Evolutionary conservation across 2,888 invertebrate genomes (phyloP).

Genomic region (Sarcophaga caerulescens): DNA sequence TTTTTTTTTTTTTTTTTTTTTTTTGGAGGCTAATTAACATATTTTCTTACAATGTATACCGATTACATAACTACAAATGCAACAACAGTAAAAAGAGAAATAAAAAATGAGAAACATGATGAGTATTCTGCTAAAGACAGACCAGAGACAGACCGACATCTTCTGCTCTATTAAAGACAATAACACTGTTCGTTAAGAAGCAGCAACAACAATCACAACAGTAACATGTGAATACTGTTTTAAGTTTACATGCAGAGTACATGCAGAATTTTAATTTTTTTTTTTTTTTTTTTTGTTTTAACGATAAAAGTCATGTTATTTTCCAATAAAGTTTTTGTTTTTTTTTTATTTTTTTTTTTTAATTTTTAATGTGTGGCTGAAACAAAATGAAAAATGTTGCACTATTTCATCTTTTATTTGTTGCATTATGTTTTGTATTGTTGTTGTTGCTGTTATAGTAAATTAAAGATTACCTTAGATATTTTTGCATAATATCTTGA

Average conservation of each 20-base stretch:
- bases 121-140: not conserved
- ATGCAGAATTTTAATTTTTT: constrained; percentile 13
- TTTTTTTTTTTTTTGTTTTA: not conserved
- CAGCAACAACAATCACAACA: not conserved
- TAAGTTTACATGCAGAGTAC: not conserved
- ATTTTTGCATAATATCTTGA: constrained; percentile 62
- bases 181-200: no score
- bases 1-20: no score
- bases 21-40: not conserved
- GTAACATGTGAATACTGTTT: not conserved
- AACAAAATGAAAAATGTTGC: constrained; percentile 40
- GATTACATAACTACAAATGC: not conserved
- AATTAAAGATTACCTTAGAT: constrained; percentile 58
- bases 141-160: not conserved
- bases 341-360: constrained; percentile 20
- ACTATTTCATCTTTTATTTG: constrained; percentile 38
- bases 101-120: not conserved
- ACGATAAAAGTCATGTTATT: not conserved
- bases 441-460: not conserved
- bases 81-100: not conserved
- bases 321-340: not conserved
- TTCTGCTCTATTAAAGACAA: not conserved
- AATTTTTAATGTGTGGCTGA: no score
- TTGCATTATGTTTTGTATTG: not conserved
- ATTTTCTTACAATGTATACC: not conserved